Conservation (phyloP, 2,797 vertebrate genomes). For the Cirrhinus mrigala region DNA sequence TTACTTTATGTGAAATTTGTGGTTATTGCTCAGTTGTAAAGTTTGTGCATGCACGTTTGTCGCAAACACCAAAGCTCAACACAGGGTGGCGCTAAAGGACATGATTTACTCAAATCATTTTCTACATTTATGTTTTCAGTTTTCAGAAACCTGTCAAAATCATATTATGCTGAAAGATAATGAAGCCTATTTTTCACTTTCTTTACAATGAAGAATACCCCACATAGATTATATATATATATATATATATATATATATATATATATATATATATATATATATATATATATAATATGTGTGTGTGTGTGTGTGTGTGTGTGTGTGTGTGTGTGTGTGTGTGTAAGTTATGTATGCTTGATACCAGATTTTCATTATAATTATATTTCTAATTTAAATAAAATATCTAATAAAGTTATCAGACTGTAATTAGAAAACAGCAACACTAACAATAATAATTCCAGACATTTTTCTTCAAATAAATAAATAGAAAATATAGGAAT, state of each 20-base stretch:
- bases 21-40: neutral
- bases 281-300: too few relatives aligned
- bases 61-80: neutral
- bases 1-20: neutral
- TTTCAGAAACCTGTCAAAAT: neutral
- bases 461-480: neutral
- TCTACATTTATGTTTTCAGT: neutral
- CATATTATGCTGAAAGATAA: too few relatives aligned
- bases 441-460: neutral
- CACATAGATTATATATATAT: neutral
- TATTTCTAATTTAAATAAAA: neutral
- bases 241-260: too few relatives aligned
- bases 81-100: slow-evolving; percentile 18
- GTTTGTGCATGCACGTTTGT: neutral
- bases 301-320: too few relatives aligned
- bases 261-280: too few relatives aligned
- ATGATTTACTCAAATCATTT: neutral
- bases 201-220: neutral
- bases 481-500: neutral
- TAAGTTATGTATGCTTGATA: neutral
- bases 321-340: too few relatives aligned
- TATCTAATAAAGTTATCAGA: neutral
- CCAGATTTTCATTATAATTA: neutral
- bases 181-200: neutral
- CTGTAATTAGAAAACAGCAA: neutral